Base-by-base conservation (phyloP, 2,113 vertebrate genomes). In the Leptodactylus fuscus region DNA sequence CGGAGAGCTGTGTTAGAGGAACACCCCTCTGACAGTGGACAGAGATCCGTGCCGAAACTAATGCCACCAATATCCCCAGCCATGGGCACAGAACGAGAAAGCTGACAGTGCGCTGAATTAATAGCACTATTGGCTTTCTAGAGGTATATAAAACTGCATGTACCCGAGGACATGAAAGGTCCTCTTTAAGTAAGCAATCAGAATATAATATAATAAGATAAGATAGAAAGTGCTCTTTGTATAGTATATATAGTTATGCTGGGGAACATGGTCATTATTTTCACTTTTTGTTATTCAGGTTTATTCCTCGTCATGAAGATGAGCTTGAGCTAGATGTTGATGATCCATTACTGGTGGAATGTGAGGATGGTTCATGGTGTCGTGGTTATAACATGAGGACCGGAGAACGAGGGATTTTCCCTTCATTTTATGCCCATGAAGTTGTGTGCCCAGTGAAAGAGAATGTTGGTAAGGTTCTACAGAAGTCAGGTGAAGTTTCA, bases 361-460 rank as follows among this genome's bases (percentile, higher is more conserved):
- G 96, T 46, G 97, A 98, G 88, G 97, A 98, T 1, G 98, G 98
- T 88, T 98, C 97, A 90, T 99, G 98, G 98, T 99, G 96, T 91
- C 91, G 96, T 7, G 98, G 98, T 16, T 98, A 97, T 88, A 99
- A 99, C 91, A 99, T 99, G 98, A 93, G 97, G 6, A 99, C 98
- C 0, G 97, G 98, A 0, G 97, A 98, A 88, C 91, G 95, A 0
- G 98, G 98, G 0, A 97, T 99, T 85, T 99, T 99, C 87, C 98
- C 98, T 0, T 97, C 97, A 38, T 99, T 98, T 90, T 99, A 99
- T 0, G 97, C 97, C 48, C 96, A 98, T 0, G 97, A 97, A 41
- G 97, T 98, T 22, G 93, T 97, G 0, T 93, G 96, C 18, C 96
- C 95, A 36, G 93, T 94, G 69, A 96, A 96, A 87, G 97, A 97